Evolutionary conservation across 2,888 invertebrate species (phyloP), one percentile per base, ranked within the genome.

Genomic region (Eurois occulta): DNA sequence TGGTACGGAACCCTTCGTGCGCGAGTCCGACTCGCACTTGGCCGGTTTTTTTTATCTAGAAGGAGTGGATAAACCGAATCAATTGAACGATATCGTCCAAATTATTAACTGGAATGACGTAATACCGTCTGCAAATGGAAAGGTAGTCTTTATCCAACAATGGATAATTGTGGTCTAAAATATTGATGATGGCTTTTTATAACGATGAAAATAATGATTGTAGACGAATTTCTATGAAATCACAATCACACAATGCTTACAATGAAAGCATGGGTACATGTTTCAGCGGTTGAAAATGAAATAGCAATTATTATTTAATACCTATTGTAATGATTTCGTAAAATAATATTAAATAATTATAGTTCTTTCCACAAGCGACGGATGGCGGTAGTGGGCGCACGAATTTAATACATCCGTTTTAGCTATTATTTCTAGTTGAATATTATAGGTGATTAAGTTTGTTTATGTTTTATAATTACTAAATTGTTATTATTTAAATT

Each of bases 31-130:
- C n/a, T n/a, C n/a, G n/a, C n/a, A n/a, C n/a, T n/a, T n/a, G n/a
- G n/a, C n/a, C n/a, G n/a, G n/a, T n/a, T n/a, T n/a, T 35, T 80
- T 76, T 70, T 28, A 72, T 35, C 32, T 67, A 38, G 11, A 68
- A 66, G 58, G 8, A 58, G 41, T 2, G 1, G 43, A 41, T 38
- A 55, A 70, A 62, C 16, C 46, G 48, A 73, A 67, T 62, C 32
- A 70, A 35, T 58, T 72, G 65, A 38, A 70, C 10, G 38, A 38
- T 66, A 41, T 60, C 69, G 6, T 58, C 18, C 35, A 62, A 58
- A 48, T 41, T 32, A 18, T 11, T 13, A 48, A 24, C 18, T n/a
- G 8, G n/a, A 28, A 55, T 28, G 21, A 52, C 10, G 18, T 43
- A 24, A 18, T 41, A 16, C 21, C 21, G 7, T 28, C 21, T 16